Evolutionary conservation across 2,113 vertebrate genomes (phyloP).

Genomic region (Pipa parva): DNA sequence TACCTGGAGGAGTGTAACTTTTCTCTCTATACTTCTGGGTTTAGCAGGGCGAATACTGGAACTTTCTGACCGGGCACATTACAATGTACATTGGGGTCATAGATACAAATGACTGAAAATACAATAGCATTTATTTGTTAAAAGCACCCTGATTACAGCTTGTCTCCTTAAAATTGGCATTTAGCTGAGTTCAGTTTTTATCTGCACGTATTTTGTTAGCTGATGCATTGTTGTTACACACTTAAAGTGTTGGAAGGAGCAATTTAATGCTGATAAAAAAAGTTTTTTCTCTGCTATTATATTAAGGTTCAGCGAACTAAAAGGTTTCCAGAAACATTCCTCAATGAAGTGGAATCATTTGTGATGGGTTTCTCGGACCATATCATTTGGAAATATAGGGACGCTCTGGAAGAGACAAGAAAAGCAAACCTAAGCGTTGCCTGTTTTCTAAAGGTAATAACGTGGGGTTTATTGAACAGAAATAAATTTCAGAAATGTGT

Average conservation of each 20-base stretch:
- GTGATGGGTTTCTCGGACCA: conserved; percentile 85
- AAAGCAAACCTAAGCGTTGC: conserved; percentile 84
- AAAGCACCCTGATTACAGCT: conserved; percentile 25
- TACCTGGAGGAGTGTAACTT: too few relatives aligned
- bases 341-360: conserved; percentile 77
- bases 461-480: background rate
- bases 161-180: conserved; percentile 13
- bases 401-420: conserved; percentile 82
- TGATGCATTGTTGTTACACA: conserved; percentile 6
- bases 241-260: background rate
- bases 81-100: too few relatives aligned
- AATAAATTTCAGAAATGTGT: too few relatives aligned
- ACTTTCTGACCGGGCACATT: too few relatives aligned
- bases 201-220: background rate
- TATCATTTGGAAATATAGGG: conserved; percentile 86
- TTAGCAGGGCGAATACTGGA: too few relatives aligned
- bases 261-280: conserved; percentile 5
- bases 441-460: conserved; percentile 83
- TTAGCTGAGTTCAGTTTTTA: background rate
- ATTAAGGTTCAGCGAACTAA: conserved; percentile 73
- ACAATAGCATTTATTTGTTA: background rate
- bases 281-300: conserved; percentile 8
- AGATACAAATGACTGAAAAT: too few relatives aligned
- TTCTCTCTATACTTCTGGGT: too few relatives aligned
- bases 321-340: conserved; percentile 86